phyloP scores from a whole-genome alignment of 2,113 vertebrate species.

The Halcyon senegalensis region DNA sequence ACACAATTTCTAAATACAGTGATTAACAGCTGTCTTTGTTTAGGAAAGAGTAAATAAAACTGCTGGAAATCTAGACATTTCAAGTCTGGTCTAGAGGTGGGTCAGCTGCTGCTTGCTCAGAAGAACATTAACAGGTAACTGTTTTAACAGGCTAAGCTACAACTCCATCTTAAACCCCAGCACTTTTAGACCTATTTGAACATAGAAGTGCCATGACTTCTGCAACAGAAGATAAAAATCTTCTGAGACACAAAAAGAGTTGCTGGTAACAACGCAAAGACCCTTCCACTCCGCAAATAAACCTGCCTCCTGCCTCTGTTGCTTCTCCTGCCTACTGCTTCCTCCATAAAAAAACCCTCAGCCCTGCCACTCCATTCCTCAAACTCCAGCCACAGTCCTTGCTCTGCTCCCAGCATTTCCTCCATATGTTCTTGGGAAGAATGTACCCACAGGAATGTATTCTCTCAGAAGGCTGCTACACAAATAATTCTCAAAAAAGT shows the following conservation, averaged over 20 bases:
- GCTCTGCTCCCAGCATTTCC: not conserved
- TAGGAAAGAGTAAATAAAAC: not conserved
- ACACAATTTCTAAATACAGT: not conserved
- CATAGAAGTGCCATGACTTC: not conserved
- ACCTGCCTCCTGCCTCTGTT: not conserved
- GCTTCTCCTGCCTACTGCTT: not conserved
- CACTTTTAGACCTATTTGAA: not conserved
- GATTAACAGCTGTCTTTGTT: not conserved
- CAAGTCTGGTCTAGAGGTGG: not conserved
- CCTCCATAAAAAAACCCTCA: not conserved
- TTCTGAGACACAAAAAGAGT: not conserved
- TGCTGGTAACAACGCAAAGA: not conserved
- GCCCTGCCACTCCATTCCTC: not conserved
- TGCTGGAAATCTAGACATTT: not conserved
- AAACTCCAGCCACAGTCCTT: not conserved
- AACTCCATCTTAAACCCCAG: not conserved
- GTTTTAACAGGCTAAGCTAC: not conserved
- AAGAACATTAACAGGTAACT: not conserved
- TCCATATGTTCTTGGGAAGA: not conserved
- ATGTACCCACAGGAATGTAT: rapidly evolving
- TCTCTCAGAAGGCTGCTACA: not conserved
- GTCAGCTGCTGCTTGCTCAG: not conserved
- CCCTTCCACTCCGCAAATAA: not conserved
- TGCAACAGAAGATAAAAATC: not conserved
- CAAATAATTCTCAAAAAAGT: not conserved